These are phyloP conservation scores for Psylliodes chrysocephalus DNA, from an alignment of 2,888 invertebrate species.

Conservation along the genomic window DNA sequence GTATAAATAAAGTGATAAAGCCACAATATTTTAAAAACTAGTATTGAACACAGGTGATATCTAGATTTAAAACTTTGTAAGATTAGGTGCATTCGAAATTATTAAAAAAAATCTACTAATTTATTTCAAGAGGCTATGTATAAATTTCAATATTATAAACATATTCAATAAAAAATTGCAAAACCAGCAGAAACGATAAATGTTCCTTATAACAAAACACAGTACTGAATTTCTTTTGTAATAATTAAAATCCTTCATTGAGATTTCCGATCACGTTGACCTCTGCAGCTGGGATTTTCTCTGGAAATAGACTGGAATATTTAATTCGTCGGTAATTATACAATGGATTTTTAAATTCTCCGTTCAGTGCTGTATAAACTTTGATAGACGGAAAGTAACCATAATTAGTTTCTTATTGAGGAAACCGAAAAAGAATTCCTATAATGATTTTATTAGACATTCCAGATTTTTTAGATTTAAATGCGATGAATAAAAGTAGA, in stretches of 20 bases:
- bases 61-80: too few relatives aligned
- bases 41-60: too few relatives aligned
- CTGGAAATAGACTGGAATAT: conserved; percentile 11
- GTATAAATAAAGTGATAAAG: too few relatives aligned
- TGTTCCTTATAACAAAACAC: not conserved
- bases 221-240: not conserved
- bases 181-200: not conserved
- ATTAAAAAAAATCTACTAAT: too few relatives aligned
- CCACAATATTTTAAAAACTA: too few relatives aligned
- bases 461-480: not conserved
- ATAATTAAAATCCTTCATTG: conserved; percentile 21
- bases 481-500: not conserved
- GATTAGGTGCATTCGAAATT: too few relatives aligned
- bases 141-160: too few relatives aligned
- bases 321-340: conserved; percentile 22
- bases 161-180: too few relatives aligned
- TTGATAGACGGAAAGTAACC: not conserved
- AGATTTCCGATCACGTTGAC: conserved; percentile 22
- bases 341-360: conserved; percentile 1
- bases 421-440: not conserved
- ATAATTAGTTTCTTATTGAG: conserved; percentile 4
- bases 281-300: conserved; percentile 12
- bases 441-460: not conserved
- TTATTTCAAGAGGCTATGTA: too few relatives aligned
- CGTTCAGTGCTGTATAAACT: not conserved